Percentiles rank a stretch among this genome's conserved stretches.
phyloP scores from a whole-genome alignment of 92 coral and sea anemone species.

The Porites rus region DNA sequence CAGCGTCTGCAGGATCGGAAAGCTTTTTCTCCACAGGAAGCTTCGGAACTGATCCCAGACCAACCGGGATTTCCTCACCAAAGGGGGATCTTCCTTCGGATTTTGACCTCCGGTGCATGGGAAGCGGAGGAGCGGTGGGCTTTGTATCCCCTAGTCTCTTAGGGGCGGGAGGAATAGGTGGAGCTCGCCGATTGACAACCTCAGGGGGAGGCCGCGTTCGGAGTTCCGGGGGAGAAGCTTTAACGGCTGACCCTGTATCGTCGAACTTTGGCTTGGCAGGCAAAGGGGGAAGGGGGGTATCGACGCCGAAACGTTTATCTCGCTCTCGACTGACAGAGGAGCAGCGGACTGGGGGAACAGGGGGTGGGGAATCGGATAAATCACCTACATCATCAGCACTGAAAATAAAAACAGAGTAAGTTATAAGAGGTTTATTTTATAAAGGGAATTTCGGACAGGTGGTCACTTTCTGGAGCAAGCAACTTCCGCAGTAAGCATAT shows the following conservation, averaged over 20 bases:
- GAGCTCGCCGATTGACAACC: constrained; percentile 41
- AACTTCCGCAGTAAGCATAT: too few relatives aligned
- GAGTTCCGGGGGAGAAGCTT: constrained; percentile 64
- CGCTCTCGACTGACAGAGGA: constrained; percentile 91
- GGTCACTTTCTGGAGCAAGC: too few relatives aligned
- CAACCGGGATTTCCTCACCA: constrained; percentile 62
- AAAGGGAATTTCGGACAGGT: too few relatives aligned
- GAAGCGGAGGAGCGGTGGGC: constrained; percentile 73
- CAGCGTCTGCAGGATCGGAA: constrained; percentile 46
- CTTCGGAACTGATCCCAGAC: constrained; percentile 16
- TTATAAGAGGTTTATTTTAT: too few relatives aligned
- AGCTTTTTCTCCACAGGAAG: constrained; percentile 45
- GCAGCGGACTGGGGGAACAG: constrained; percentile 91
- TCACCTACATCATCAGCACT: constrained; percentile 39
- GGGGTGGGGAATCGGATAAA: constrained; percentile 80
- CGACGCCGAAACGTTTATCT: constrained; percentile 39
- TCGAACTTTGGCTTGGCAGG: constrained; percentile 57
- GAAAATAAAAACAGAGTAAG: background rate
- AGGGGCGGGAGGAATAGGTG: constrained; percentile 76
- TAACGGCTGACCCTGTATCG: constrained; percentile 48
- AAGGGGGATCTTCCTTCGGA: constrained; percentile 82
- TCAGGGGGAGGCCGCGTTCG: constrained; percentile 40
- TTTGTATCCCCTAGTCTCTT: constrained; percentile 60
- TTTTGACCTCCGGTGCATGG: constrained; percentile 79
- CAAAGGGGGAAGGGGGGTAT: constrained; percentile 29